These are phyloP conservation scores for Rhadinocentrus ornatus DNA, from an alignment of 2,797 vertebrate genomes.

Conservation along the genomic window DNA sequence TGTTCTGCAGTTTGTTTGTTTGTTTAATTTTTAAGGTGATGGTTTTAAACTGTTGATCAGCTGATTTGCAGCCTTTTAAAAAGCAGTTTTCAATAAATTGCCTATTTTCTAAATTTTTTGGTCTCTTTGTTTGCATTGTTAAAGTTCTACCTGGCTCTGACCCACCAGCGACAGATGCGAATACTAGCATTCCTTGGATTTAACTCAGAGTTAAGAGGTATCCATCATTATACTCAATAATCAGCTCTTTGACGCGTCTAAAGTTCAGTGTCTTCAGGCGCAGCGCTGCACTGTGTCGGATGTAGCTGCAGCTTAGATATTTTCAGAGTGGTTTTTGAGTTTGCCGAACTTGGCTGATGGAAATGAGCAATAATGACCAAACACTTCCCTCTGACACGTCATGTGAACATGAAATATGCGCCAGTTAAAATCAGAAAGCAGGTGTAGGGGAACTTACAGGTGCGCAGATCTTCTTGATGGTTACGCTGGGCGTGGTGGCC, in stretches of 20 bases:
- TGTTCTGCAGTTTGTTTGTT: too few species aligned
- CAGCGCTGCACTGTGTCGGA: not conserved
- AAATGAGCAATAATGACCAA: not conserved
- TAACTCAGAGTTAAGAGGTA: too few species aligned
- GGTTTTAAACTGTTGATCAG: too few species aligned
- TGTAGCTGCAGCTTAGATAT: too few species aligned
- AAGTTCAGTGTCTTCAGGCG: not conserved
- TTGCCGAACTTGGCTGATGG: not conserved
- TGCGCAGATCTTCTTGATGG: constrained; percentile 87
- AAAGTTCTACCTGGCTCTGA: too few species aligned
- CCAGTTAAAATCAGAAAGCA: not conserved
- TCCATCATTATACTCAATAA: not conserved
- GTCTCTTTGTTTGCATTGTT: too few species aligned
- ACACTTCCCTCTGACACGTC: not conserved
- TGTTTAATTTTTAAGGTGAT: too few species aligned
- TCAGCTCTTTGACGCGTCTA: accelerated
- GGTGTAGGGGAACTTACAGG: constrained; percentile 85
- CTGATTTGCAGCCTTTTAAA: too few species aligned
- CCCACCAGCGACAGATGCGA: too few species aligned
- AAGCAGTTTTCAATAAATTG: too few species aligned
- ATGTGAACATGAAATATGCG: not conserved
- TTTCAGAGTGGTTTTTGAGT: not conserved
- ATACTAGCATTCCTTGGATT: too few species aligned
- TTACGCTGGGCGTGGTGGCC: constrained; percentile 94
- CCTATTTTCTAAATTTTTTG: too few species aligned